phyloP scores from a whole-genome alignment of 2,113 vertebrate genomes.

The Turdus rufiventris region DNA sequence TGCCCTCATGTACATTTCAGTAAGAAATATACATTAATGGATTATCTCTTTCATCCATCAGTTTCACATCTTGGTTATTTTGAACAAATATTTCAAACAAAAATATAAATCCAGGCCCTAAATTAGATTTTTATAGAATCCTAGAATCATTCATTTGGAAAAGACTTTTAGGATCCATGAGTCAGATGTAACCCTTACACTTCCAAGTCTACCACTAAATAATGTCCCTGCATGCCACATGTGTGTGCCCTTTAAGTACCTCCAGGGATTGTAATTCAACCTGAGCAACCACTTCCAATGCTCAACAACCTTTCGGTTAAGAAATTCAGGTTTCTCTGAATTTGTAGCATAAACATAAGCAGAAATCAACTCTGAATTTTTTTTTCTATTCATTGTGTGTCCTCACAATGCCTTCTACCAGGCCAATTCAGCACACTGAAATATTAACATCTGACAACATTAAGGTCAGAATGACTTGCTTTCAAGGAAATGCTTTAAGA shows the following conservation, averaged over 20 bases:
- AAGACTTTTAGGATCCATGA: not conserved
- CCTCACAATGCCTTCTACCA: not conserved
- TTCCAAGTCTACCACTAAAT: not conserved
- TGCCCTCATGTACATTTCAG: not conserved
- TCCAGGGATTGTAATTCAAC: not conserved
- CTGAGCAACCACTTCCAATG: not conserved
- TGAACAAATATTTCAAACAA: not conserved
- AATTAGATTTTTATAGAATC: not conserved
- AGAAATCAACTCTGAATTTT: not conserved
- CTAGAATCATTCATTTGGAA: not conserved
- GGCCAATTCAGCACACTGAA: not conserved
- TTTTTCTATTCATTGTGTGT: not conserved
- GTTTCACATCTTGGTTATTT: not conserved
- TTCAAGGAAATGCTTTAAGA: not conserved
- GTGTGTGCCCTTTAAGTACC: not conserved
- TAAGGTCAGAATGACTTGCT: not conserved
- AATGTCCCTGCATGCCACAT: too few relatives aligned
- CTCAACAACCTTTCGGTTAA: rapidly evolving
- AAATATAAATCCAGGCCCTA: not conserved
- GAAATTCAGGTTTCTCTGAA: not conserved
- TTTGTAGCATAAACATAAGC: not conserved
- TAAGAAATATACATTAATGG: not conserved
- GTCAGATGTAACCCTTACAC: not conserved
- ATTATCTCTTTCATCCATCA: not conserved
- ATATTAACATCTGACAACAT: not conserved